Conservation (phyloP, 2,888 invertebrate genomes). For the Caenorhabditis drosophilae region DNA sequence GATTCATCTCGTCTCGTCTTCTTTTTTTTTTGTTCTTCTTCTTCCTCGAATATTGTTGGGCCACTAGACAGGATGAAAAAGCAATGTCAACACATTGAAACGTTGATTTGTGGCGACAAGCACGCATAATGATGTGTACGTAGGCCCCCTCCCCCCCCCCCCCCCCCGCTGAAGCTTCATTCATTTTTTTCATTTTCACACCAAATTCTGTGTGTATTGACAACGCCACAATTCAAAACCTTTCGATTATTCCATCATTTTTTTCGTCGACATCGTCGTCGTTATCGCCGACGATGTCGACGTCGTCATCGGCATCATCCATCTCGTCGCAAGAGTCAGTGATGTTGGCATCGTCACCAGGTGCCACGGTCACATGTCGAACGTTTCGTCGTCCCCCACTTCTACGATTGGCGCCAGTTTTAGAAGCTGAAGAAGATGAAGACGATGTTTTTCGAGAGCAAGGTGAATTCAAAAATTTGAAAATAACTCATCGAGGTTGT, state of each 20-base stretch:
- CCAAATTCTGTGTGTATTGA: no score
- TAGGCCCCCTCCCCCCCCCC: background rate
- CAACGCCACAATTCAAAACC: conserved; percentile 42
- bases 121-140: background rate
- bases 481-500: no score
- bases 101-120: conserved; percentile 35
- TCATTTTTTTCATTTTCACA: background rate
- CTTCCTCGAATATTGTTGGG: no score
- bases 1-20: conserved; percentile 31
- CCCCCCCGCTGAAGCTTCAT: background rate
- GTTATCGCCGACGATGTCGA: no score
- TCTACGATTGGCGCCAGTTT: conserved; percentile 45
- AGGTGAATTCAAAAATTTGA: no score
- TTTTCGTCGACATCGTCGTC: background rate
- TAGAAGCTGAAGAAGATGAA: conserved; percentile 22
- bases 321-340: background rate
- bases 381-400: conserved; percentile 49
- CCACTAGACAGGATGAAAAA: no score
- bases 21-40: no score
- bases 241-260: conserved; percentile 29
- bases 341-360: no score
- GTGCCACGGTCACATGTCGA: no score
- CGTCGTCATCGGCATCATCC: background rate
- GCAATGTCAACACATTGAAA: conserved; percentile 35
- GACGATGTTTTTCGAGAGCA: conserved; percentile 21